Conservation (phyloP, 1,140 invertebrate genomes). For the Sminthurides bifidus region DNA sequence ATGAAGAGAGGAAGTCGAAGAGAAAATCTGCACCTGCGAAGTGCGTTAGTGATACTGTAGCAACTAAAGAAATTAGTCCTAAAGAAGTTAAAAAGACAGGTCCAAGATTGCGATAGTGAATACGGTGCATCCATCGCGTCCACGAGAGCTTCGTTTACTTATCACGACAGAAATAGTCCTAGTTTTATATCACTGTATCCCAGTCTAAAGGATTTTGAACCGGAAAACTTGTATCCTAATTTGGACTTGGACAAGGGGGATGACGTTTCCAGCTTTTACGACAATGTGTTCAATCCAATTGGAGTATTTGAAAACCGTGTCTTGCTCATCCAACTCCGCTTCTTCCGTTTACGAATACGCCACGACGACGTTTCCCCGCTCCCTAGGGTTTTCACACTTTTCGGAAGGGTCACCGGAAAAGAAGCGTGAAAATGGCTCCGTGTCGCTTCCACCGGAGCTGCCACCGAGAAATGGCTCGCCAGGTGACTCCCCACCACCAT, state of each 20-base stretch:
- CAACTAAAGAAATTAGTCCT: not conserved
- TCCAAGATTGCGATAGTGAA: not conserved
- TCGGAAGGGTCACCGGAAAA: not conserved
- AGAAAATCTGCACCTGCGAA: not conserved
- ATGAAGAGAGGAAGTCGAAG: not conserved
- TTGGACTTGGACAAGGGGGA: constrained; percentile 29
- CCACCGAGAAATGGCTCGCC: constrained; percentile 11
- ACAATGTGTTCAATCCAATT: constrained; percentile 72
- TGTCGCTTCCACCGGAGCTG: constrained; percentile 2
- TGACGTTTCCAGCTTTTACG: constrained; percentile 57
- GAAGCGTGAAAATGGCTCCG: not conserved
- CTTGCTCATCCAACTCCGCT: constrained; percentile 6
- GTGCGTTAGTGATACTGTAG: not conserved
- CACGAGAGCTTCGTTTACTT: constrained; percentile 4
- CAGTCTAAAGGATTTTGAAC: constrained; percentile 42
- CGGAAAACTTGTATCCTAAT: constrained; percentile 63
- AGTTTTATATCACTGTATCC: constrained; percentile 11
- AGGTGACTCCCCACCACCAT: not conserved
- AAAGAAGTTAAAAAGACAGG: not conserved
- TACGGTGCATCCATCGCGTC: not conserved
- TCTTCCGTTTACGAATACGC: not conserved
- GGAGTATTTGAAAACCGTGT: constrained; percentile 58
- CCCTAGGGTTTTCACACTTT: constrained; percentile 15
- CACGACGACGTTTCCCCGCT: not conserved
- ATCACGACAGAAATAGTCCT: not conserved